Evolutionary conservation across 2,888 invertebrate genomes (phyloP), one percentile per base, ranked within the genome.

Genomic region (Biston betularia): DNA sequence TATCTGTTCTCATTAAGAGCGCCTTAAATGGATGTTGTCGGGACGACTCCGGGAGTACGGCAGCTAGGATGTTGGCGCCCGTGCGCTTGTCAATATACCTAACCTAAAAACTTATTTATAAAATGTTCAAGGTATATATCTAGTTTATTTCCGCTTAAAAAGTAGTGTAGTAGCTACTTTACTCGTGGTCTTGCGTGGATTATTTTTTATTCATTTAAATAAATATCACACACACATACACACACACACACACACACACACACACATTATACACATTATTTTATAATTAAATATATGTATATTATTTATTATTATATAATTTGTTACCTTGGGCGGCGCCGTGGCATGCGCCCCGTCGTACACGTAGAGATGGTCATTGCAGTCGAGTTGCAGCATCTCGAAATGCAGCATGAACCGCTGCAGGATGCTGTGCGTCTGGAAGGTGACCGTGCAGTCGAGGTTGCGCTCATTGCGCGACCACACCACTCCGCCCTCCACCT

Each of bases 391-490:
- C 80, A 98, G 95, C 89, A 97, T 95, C 87, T 98, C 98, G 91
- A 98, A 98, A 83, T 98, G 96, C 82, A 98, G 95, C 97, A 98
- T 98, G 91, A 98, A 98, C 79, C 98, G 95, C 94, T 98, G 98
- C 82, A 98, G 95, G 81, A 98, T 97, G 87, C 98, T 97, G 93
- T 98, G 98, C 77, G 98, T 98, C 94, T 98, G 98, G 93, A 98
- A 98, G 71, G 98, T 98, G 87, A 98, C 97, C 80, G 97, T 96
- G 94, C 98, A 98, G 93, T 98, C 97, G 83, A 98, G 94, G 89
- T 98, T 97, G 75, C 97, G 95, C 92, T 98, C 98, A 90, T 98
- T 98, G 86, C 97, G 96, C 34, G 98, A 98, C 94, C 96, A 97
- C 63, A 98, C 95, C 65, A 98, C 97, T 10, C 98, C 98, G 49